Percentiles rank a stretch among this genome's conserved stretches.
Evolutionary conservation across 2,797 vertebrate species (phyloP).

Genomic region (Pipistrellus kuhlii): DNA sequence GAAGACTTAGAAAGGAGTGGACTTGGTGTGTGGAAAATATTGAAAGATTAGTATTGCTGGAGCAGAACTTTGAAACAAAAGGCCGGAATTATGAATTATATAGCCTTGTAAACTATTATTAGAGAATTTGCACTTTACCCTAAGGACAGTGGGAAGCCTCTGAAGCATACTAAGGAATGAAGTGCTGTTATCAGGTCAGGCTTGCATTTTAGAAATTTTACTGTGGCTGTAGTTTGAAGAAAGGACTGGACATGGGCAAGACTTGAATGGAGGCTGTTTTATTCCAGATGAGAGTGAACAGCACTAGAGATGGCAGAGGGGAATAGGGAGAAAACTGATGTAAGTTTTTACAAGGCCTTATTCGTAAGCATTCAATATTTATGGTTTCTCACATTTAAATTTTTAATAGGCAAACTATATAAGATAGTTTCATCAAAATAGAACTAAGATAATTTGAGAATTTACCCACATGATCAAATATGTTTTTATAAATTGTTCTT

Average conservation of each 20-base stretch:
- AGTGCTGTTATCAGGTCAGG: not conserved
- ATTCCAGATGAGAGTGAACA: not conserved
- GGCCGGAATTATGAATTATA: not conserved
- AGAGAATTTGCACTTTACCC: not conserved
- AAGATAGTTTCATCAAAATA: not conserved
- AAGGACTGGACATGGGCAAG: not conserved
- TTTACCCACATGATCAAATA: not conserved
- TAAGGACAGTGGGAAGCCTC: not conserved
- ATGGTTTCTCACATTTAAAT: conserved; percentile 38
- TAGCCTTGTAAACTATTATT: not conserved
- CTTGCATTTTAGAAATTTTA: conserved; percentile 29
- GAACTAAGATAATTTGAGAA: conserved; percentile 26
- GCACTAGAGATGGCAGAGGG: not conserved
- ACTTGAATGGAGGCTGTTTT: not conserved
- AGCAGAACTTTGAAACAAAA: not conserved
- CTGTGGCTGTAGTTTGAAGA: not conserved
- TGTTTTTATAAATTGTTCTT: conserved; percentile 21
- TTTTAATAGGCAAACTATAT: not conserved
- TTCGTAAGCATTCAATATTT: not conserved
- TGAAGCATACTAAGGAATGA: not conserved
- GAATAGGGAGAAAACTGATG: not conserved
- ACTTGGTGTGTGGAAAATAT: not conserved
- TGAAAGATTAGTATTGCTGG: not conserved
- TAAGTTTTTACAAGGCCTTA: not conserved
- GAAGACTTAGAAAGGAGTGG: not conserved